Evolutionary conservation across 2,888 invertebrate species (phyloP), one percentile per base, ranked within the genome.

Genomic region (Campoplex capitator): DNA sequence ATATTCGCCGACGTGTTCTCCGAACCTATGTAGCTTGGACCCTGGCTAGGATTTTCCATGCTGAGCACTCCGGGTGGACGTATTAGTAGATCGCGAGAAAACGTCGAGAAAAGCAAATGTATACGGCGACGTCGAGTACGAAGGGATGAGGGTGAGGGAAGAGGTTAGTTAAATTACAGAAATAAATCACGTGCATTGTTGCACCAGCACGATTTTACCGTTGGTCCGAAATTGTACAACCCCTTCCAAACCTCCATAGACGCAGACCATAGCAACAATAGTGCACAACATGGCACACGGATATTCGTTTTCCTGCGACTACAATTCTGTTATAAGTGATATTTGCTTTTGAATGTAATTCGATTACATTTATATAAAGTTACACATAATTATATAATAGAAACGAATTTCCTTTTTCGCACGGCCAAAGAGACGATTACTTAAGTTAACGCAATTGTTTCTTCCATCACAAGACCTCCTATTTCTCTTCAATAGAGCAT

Each of bases 131-230:
- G 48, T 68, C 79, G 74, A 58, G 77, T n/a, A 13, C 58, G 70
- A 77, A 45, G 51, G 71, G 67, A 65, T 54, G 58, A 16, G 74
- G 42, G 78, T 35, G 79, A 62, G 74, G 28, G 79, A 65, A 62
- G 85, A 79, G 85, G 88, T 90, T 91, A 90, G 91, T 90, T 91
- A 89, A 90, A 91, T 91, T 90, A 89, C 91, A 87, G 89, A 89
- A 91, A 91, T 91, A 91, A 91, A 91, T 91, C 91, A 91, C 89
- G 81, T 79, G 73, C 81, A 91, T 91, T 91, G 91, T 91, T 89
- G 88, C 83, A 86, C 79, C 85, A 67, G 87, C 88, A 83, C 85
- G 89, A 87, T 89, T 90, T 90, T 88, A 88, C 88, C 86, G 84
- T 89, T 88, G 82, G 81, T 76, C 86, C 86, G 85, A 84, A 89